Base-by-base conservation (phyloP, 2,888 invertebrate genomes). In the Melinaea menophilus region DNA sequence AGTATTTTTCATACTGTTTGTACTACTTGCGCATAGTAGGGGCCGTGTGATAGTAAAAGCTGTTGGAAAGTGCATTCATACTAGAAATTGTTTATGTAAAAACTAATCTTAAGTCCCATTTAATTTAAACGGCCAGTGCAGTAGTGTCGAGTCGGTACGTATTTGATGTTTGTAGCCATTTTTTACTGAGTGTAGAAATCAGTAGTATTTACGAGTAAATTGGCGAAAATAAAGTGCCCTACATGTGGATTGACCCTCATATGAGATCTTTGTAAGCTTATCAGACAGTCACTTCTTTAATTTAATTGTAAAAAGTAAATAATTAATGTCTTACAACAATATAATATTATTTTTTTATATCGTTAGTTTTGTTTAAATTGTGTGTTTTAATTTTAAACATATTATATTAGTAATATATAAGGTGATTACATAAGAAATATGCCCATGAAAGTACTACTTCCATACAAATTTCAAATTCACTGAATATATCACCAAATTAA, bases 1-100 rank as follows among this genome's bases (percentile, higher is more conserved):
- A 85, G 82, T 88, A 88, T 88, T 88, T 86, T 88, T 89, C 88
- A 85, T 89, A 86, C 84, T 80, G 86, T 85, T 88, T 86, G 86
- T 88, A 86, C 87, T 86, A 88, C 86, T 88, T 82, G 82, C 81
- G 76, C 78, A 75, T 82, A 85, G 81, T 83, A 83, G 85, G 76
- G 83, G 81, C 82, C 83, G 82, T 79, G 83, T 79, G 83, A 82
- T 89, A 89, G 88, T 90, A 89, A 88, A 89, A 89, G 90, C 88
- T 87, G 83, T 89, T 89, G 87, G 90, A 90, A 90, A 90, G 90
- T 89, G 88, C 80, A 83, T 83, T 83, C 81, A 79, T 81, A 84
- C 79, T 78, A 81, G 85, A 84, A 86, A 84, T 80, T 80, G 78
- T 79, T 82, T 74, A 79, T 79, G 82, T 85, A 86, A 86, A 86